Conservation (phyloP, 2,113 vertebrate species). For the Lates calcarifer region DNA sequence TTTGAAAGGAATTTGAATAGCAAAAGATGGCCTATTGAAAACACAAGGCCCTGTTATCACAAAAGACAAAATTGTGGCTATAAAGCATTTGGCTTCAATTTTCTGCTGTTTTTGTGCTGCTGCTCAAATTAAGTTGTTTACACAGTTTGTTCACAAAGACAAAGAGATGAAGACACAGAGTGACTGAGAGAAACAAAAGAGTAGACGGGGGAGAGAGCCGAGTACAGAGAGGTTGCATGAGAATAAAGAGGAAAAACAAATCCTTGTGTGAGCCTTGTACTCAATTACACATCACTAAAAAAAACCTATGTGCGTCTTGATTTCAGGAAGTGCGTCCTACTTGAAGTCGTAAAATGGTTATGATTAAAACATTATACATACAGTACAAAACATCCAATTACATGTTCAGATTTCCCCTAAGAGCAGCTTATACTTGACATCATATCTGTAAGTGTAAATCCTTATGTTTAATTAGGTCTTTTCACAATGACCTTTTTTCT, state of each 20-base stretch:
- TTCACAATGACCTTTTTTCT: constrained; percentile 10
- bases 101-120: constrained; percentile 63
- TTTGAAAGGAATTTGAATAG: constrained; percentile 67
- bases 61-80: constrained; percentile 73
- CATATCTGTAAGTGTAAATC: constrained; percentile 42
- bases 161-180: constrained; percentile 61
- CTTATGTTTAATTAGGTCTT: constrained; percentile 38
- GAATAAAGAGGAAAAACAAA: constrained; percentile 64
- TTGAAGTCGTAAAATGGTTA: background rate
- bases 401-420: constrained; percentile 14
- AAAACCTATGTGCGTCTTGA: constrained; percentile 22
- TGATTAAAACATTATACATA: constrained; percentile 40
- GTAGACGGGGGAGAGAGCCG: constrained; percentile 26
- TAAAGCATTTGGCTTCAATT: constrained; percentile 72
- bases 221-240: constrained; percentile 48
- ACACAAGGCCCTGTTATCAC: constrained; percentile 72
- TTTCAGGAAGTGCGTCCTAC: constrained; percentile 14
- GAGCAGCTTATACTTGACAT: constrained; percentile 16
- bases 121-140: constrained; percentile 80
- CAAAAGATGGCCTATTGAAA: constrained; percentile 65
- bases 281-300: constrained; percentile 54
- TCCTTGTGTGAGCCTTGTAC: constrained; percentile 43
- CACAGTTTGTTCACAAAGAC: constrained; percentile 73
- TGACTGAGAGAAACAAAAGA: constrained; percentile 68
- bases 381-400: constrained; percentile 37